Evolutionary conservation across 1,140 invertebrate genomes (phyloP), one percentile per base, ranked within the genome.

Genomic region (Hycleus phaleratus): DNA sequence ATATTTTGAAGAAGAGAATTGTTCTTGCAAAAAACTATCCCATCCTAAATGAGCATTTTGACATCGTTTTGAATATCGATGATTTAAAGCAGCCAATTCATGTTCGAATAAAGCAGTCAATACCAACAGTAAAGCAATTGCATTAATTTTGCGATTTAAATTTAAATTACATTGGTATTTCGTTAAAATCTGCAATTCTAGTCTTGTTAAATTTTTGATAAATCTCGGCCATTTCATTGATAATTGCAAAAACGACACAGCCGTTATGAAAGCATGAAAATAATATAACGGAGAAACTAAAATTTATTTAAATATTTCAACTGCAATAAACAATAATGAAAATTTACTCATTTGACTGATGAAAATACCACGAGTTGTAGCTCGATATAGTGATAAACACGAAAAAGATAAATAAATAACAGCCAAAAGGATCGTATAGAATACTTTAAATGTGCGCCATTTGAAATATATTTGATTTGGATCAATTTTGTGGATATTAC

Each of bases 381-480:
- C 24, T 24, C 45, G 46, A 32, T 53, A 53, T 7, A 53, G 45
- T 4, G 51, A 53, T 38, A 53, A 46, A 9, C 18, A 24, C 10
- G 25, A 32, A 53, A 40, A 53, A 38, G 38, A 53, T 24, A 53
- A 26, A 26, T 45, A 53, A 3, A 25, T 45, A 8, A 45, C 26
- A n/a, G 45, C 45, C 10, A 48, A 7, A 2, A 56, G 24, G 18
- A 10, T n/a, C 9, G 45, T 24, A 25, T 56, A 48, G 2, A 56
- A 39, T 38, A 54, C 7, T 55, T 49, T 59, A 51, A 51, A 59
- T 3, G 58, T 55, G 26, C 46, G 42, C 50, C 52, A 59, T 40
- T 11, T 49, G 39, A 59, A 54, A 26, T 44, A n/a, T 2, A 59
- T 8, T 39, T 51, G 43, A 9, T 48, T 26, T 8, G 50, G 46